Percentiles rank a stretch among this genome's conserved stretches.
Evolutionary conservation across 1,140 invertebrate genomes (phyloP).

Genomic region (Polyergus mexicanus): DNA sequence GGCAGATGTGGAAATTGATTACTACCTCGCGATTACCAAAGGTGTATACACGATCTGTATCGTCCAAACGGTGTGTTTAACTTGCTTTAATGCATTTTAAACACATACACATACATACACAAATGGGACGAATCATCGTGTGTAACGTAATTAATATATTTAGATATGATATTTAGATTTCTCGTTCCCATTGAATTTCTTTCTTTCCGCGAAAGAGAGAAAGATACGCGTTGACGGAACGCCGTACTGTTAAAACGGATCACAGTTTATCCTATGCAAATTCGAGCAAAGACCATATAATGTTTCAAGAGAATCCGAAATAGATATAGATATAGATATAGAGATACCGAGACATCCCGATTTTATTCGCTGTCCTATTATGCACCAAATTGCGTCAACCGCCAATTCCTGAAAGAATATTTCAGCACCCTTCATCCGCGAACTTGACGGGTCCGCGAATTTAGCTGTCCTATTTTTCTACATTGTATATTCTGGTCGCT

Average conservation of each 20-base stretch:
- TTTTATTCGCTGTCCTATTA: slow-evolving; percentile 39
- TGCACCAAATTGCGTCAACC: slow-evolving; percentile 27
- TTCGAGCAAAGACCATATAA: background rate
- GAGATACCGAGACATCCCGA: slow-evolving; percentile 2
- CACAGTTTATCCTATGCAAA: background rate
- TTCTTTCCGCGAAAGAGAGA: background rate
- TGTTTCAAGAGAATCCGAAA: slow-evolving; percentile 17
- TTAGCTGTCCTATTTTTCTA: slow-evolving; percentile 83
- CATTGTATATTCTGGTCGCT: slow-evolving; percentile 79
- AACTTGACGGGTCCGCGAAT: slow-evolving; percentile 47
- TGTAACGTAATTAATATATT: slow-evolving; percentile 30
- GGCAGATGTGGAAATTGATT: slow-evolving; percentile 20
- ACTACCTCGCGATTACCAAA: slow-evolving; percentile 74
- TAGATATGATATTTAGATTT: slow-evolving; percentile 28
- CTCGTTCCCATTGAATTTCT: slow-evolving; percentile 32
- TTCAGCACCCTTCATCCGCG: slow-evolving; percentile 13
- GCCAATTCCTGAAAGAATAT: background rate
- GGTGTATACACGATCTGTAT: slow-evolving; percentile 59
- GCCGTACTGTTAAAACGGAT: background rate
- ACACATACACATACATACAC: background rate
- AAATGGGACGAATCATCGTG: slow-evolving; percentile 13
- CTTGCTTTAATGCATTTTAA: background rate
- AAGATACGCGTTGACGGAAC: background rate
- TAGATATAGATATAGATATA: background rate
- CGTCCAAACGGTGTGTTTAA: slow-evolving; percentile 32